Conservation (phyloP, 2,888 invertebrate genomes). For the Lordiphosa andalusiaca region DNA sequence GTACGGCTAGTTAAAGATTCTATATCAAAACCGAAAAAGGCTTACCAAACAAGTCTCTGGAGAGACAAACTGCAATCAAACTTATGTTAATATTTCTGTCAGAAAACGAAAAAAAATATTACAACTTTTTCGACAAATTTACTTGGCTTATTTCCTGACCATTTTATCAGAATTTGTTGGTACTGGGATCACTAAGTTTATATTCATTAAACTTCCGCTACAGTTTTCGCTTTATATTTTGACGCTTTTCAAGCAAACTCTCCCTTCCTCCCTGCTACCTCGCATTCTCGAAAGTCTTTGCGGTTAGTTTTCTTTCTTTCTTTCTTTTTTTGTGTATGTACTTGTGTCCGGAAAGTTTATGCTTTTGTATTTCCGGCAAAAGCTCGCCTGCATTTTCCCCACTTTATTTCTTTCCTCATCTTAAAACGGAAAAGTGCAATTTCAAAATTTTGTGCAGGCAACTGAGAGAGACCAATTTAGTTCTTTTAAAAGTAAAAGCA, state of each 20-base stretch:
- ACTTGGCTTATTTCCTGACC: conserved; percentile 53
- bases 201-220: conserved; percentile 74
- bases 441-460: conserved; percentile 62
- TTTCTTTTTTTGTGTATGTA: too few species aligned
- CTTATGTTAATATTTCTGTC: conserved; percentile 7
- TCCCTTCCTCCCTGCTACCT: neutral
- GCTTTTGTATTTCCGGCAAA: conserved; percentile 72
- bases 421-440: conserved; percentile 68
- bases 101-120: neutral
- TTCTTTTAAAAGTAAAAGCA: conserved; percentile 51
- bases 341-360: conserved; percentile 68
- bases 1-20: too few species aligned
- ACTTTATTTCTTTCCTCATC: conserved; percentile 19
- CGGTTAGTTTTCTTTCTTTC: conserved; percentile 43
- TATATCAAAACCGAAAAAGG: too few species aligned
- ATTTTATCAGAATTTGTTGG: neutral
- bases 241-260: conserved; percentile 29
- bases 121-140: conserved; percentile 54
- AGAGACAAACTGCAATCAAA: too few species aligned
- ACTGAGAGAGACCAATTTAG: conserved; percentile 40
- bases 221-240: conserved; percentile 58
- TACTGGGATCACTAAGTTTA: conserved; percentile 59
- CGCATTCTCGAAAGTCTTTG: conserved; percentile 27
- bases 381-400: conserved; percentile 30
- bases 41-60: too few species aligned